phyloP scores from a whole-genome alignment of 2,888 invertebrate species.

The Salpingus planirostris region DNA sequence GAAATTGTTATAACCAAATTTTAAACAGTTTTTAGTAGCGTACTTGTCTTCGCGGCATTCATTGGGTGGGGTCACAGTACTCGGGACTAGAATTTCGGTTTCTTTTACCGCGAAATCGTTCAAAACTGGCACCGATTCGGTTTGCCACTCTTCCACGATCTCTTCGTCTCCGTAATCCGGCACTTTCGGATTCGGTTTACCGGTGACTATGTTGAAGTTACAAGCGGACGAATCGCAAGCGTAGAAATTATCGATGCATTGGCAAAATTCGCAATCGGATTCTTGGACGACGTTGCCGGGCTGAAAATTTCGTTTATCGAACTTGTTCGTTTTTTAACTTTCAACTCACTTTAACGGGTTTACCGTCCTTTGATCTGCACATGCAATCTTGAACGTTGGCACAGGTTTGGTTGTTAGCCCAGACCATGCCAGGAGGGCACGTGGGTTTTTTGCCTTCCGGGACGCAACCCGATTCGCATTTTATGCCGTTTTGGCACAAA shows the following conservation, averaged over 20 bases:
- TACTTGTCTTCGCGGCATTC: constrained; percentile 41
- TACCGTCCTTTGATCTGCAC: constrained; percentile 58
- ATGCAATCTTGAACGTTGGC: constrained; percentile 66
- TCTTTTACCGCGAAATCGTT: constrained; percentile 10
- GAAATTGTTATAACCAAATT: too few relatives aligned
- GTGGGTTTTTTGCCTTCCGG: constrained; percentile 22
- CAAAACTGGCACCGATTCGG: too few relatives aligned
- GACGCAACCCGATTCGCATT: constrained; percentile 36
- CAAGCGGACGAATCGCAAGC: constrained; percentile 57
- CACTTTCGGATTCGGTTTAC: too few relatives aligned
- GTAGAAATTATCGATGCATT: constrained; percentile 69
- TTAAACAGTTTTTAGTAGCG: too few relatives aligned
- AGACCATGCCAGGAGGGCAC: constrained; percentile 53
- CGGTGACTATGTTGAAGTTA: constrained; percentile 2
- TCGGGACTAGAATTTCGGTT: too few relatives aligned
- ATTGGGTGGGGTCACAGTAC: constrained; percentile 42
- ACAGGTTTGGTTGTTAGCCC: constrained; percentile 67
- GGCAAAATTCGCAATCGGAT: constrained; percentile 62
- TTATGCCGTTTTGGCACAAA: constrained; percentile 43
- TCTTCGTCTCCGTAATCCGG: too few relatives aligned
- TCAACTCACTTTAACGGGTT: constrained; percentile 57
- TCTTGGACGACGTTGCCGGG: constrained; percentile 58
- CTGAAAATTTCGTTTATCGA: too few relatives aligned
- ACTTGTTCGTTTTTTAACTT: too few relatives aligned
- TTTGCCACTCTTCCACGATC: not conserved